phyloP scores from a whole-genome alignment of 1,140 invertebrate genomes.

The Sycophila sp. region DNA sequence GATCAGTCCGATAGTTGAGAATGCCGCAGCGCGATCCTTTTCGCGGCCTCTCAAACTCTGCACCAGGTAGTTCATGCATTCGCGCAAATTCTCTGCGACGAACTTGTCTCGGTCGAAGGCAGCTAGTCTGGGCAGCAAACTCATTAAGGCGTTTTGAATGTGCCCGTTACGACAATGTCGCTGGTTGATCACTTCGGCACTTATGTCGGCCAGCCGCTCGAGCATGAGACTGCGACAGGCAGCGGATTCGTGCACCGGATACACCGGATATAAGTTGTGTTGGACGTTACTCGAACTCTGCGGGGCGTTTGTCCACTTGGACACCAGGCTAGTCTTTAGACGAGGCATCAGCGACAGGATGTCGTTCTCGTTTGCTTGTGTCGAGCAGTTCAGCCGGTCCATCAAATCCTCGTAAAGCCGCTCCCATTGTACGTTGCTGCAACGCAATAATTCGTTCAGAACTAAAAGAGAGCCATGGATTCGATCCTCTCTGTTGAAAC shows the following conservation, averaged over 20 bases:
- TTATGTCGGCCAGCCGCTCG: constrained; percentile 87
- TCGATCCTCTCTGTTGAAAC: constrained; percentile 87
- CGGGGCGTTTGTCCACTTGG: constrained; percentile 62
- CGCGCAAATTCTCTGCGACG: constrained; percentile 78
- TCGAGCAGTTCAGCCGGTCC: constrained; percentile 65
- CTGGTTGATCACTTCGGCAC: constrained; percentile 82
- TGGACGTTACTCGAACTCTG: constrained; percentile 52
- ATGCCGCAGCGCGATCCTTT: constrained; percentile 85
- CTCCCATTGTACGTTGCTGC: constrained; percentile 92
- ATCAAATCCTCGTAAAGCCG: constrained; percentile 78
- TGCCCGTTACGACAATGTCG: constrained; percentile 78
- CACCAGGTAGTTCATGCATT: constrained; percentile 83
- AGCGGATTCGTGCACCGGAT: constrained; percentile 82
- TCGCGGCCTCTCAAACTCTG: constrained; percentile 79
- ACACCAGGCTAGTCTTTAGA: constrained; percentile 69
- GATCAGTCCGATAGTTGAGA: constrained; percentile 90
- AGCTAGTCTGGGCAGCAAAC: constrained; percentile 91
- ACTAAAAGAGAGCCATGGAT: constrained; percentile 94
- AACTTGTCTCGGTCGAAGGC: constrained; percentile 91
- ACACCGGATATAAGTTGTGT: constrained; percentile 62
- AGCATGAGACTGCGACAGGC: constrained; percentile 86
- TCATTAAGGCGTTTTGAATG: constrained; percentile 89
- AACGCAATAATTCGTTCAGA: constrained; percentile 92
- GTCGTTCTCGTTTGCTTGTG: constrained; percentile 67
- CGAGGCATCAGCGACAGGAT: constrained; percentile 71